Evolutionary conservation across 1,140 invertebrate genomes (phyloP), one percentile per base, ranked within the genome.

Genomic region (Zaprionus lachaisei): DNA sequence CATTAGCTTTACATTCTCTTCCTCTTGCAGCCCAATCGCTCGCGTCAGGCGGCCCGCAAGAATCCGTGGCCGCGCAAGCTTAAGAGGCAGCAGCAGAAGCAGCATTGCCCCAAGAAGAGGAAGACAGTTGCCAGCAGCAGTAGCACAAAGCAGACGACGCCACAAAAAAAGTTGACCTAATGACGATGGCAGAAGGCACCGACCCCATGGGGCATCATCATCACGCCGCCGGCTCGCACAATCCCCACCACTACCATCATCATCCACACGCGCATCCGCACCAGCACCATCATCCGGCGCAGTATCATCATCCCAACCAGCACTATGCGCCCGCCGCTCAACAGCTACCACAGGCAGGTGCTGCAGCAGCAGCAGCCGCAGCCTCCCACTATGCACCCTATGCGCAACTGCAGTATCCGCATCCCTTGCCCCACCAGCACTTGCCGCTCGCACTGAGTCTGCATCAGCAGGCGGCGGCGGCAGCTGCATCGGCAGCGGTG

Each of bases 101-200:
- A 56, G 70, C 38, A 56, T 60, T 57, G 51, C 57, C 31, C 41
- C 6, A 47, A 51, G 41, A 54, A 62, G 66, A 60, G 37, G 34
- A 54, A 66, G 62, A 73, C 22, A 54, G 41, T 66, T 65, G 63
- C 47, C 68, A 55, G 55, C 31, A 62, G 38, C 68, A 55, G 34
- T 65, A 55, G 57, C 44, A 62, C 47, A 49, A 77, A 66, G 82
- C 72, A 78, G 38, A 70, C 61, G 38, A 70, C 61, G 72, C 47
- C 76, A 77, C 80, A 91, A 86, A 91, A 91, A 91, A 83, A 78
- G 78, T 91, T 85, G 86, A 93, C 92, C 91, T 92, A 79, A 93
- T 93, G 92, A 93, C 92, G 91, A 93, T 93, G 92, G 92, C 92
- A 83, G 92, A 93, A 92, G 91, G 92, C 80, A 92, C 86, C 83